These are phyloP conservation scores for Ictalurus furcatus DNA, from an alignment of 2,113 vertebrate genomes.

Conservation along the genomic window DNA sequence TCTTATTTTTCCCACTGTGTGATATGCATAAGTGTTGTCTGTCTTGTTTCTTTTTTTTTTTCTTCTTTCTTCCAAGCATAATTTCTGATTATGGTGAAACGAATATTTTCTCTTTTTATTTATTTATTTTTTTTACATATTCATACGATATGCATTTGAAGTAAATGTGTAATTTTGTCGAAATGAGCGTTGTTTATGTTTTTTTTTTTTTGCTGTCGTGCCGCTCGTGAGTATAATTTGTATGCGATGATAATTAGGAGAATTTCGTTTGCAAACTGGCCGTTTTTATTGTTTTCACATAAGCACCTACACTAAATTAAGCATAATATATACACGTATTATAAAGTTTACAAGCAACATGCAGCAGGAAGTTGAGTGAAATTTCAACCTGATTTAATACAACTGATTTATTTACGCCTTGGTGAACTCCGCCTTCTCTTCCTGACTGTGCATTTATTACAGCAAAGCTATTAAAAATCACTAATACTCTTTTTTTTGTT, in stretches of 20 bases:
- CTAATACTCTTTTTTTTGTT: too few species aligned
- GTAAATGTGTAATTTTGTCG: slow-evolving; percentile 2
- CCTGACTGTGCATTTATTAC: background rate
- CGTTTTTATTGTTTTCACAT: background rate
- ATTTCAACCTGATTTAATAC: background rate
- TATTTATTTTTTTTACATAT: background rate
- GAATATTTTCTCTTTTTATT: background rate
- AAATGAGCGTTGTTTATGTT: background rate
- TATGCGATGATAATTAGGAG: slow-evolving; percentile 12
- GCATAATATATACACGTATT: background rate
- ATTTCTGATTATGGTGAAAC: slow-evolving; percentile 1
- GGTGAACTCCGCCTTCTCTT: background rate
- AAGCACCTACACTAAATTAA: background rate
- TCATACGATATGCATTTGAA: background rate
- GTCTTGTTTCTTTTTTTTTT: background rate
- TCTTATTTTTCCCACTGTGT: background rate
- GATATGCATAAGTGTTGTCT: slow-evolving; percentile 25
- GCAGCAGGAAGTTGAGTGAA: background rate
- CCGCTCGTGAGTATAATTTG: background rate
- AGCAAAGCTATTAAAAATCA: background rate
- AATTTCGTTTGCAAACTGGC: background rate
- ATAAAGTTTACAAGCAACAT: background rate
- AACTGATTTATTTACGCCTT: background rate
- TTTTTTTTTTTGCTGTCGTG: too few species aligned
- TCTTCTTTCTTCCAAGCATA: too few species aligned